These are phyloP conservation scores for Callorhinus ursinus DNA, from an alignment of 2,113 vertebrate genomes.

Conservation along the genomic window DNA sequence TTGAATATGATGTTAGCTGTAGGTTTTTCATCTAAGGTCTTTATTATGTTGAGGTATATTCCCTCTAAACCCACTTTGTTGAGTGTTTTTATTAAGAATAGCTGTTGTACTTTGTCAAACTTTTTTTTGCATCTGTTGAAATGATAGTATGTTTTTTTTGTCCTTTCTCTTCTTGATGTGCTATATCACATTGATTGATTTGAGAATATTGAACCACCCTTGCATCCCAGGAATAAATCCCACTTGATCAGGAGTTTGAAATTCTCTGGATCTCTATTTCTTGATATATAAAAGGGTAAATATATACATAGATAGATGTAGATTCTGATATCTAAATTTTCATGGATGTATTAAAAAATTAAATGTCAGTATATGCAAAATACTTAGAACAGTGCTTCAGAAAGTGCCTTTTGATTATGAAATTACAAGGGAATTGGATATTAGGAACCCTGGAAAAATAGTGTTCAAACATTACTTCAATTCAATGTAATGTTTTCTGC, in stretches of 20 bases:
- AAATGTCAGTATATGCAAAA: background rate
- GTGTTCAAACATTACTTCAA: background rate
- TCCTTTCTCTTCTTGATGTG: too few relatives aligned
- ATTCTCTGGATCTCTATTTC: background rate
- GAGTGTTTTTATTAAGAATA: too few relatives aligned
- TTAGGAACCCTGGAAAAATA: background rate
- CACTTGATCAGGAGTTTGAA: background rate
- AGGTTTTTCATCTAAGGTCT: too few relatives aligned
- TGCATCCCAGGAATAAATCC: background rate
- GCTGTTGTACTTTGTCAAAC: too few relatives aligned
- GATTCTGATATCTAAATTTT: background rate
- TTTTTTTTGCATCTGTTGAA: too few relatives aligned
- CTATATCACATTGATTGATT: too few relatives aligned
- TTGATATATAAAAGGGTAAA: background rate
- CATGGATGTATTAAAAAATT: background rate
- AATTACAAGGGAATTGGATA: background rate
- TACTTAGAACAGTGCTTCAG: background rate
- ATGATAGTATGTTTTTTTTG: too few relatives aligned
- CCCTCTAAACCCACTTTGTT: too few relatives aligned
- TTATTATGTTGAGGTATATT: too few relatives aligned
- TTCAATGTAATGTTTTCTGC: background rate
- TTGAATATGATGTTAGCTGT: too few relatives aligned
- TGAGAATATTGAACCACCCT: background rate
- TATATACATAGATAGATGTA: background rate
- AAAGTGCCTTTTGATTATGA: background rate